phyloP scores from a whole-genome alignment of 2,113 vertebrate genomes.

The Oriolus oriolus region DNA sequence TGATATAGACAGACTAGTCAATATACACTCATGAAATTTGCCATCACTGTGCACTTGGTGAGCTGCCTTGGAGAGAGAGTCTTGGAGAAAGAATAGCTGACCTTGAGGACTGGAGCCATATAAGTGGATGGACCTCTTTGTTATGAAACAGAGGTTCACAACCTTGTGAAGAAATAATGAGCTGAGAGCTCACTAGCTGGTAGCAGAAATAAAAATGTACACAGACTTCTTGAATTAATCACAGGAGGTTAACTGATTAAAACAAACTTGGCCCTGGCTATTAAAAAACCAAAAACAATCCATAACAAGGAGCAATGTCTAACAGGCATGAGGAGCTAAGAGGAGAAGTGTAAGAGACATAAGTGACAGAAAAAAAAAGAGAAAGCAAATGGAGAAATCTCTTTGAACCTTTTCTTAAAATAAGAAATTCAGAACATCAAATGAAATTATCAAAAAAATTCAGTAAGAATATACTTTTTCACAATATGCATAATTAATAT shows the following conservation, averaged over 20 bases:
- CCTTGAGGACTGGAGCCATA: background rate
- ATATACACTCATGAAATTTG: background rate
- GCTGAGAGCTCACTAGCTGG: background rate
- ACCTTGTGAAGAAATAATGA: background rate
- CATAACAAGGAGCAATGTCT: background rate
- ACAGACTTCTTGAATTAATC: background rate
- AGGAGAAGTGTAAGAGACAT: background rate
- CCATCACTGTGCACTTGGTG: background rate
- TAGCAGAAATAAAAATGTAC: background rate
- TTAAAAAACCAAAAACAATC: background rate
- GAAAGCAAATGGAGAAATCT: background rate
- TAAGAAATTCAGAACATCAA: background rate
- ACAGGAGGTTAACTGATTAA: background rate
- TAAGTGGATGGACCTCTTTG: background rate
- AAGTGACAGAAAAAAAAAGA: background rate
- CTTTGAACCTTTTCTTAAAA: background rate
- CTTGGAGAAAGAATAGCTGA: background rate
- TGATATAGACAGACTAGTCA: background rate
- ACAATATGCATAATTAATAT: background rate
- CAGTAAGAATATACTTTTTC: background rate
- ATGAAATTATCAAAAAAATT: background rate
- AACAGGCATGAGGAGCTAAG: background rate
- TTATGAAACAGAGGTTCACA: background rate
- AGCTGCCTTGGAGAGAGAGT: background rate
- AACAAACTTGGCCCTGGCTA: background rate